Evolutionary conservation across 2,888 invertebrate genomes (phyloP).

Genomic region (Ormyrus nitidulus): DNA sequence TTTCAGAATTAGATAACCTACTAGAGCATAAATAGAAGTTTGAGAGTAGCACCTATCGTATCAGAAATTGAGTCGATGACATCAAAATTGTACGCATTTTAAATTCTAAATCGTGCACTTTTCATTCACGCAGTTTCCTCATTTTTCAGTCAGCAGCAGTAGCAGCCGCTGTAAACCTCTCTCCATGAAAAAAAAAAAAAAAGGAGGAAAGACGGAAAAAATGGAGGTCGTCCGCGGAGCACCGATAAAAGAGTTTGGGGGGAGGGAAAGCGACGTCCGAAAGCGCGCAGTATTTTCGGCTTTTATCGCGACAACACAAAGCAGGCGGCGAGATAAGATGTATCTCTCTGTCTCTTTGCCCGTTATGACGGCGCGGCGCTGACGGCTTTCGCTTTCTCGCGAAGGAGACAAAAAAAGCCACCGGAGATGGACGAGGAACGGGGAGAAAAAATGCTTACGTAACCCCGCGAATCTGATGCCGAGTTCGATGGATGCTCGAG

Average conservation of each 20-base stretch:
- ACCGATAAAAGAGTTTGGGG: slow-evolving; percentile 15
- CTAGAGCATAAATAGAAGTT: too few species aligned
- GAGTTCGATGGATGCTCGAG: slow-evolving; percentile 4
- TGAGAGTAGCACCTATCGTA: too few species aligned
- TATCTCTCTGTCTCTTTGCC: slow-evolving; percentile 27
- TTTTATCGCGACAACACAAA: slow-evolving; percentile 47
- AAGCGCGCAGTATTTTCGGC: slow-evolving; percentile 43
- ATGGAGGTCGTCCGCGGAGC: not conserved
- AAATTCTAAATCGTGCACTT: too few species aligned
- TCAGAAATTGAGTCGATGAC: too few species aligned
- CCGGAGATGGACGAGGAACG: too few species aligned
- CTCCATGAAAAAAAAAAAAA: too few species aligned
- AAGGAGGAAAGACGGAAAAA: slow-evolving; percentile 10
- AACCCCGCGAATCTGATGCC: not conserved
- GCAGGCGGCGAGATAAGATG: slow-evolving; percentile 43
- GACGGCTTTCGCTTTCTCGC: not conserved
- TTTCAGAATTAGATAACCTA: too few species aligned
- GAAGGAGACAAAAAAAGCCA: not conserved
- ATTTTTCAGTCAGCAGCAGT: too few species aligned
- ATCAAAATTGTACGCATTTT: too few species aligned
- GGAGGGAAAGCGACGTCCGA: not conserved
- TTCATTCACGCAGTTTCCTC: too few species aligned
- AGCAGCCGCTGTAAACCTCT: too few species aligned
- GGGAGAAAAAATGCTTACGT: too few species aligned
- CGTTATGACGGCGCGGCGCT: not conserved